Base-by-base conservation (phyloP, 2,888 invertebrate genomes). In the Xestia ashworthii region DNA sequence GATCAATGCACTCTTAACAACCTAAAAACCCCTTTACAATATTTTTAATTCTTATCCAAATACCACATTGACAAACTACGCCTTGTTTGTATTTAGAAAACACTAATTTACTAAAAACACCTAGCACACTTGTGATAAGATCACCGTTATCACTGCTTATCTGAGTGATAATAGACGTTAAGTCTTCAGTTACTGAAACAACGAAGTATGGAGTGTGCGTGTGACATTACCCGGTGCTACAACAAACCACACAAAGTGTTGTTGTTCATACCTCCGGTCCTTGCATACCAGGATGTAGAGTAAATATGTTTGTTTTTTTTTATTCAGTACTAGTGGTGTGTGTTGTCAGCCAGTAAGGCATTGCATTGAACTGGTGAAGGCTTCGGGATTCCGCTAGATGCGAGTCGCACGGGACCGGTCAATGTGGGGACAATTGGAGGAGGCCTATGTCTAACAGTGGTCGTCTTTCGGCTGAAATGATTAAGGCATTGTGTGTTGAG, bases 221-320 rank as follows among this genome's bases (percentile, higher is more conserved):
- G 93, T 84, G 95, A 95, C 77, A 93, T 93, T 80, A 90, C 90
- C 41, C 90, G 91, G 91, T 95, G 94, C 88, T 93, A 90, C 87
- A 80, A 90, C 72, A 92, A 91, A 83, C 91, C 93, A 46, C 90
- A 91, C 80, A 94, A 91, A 92, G 92, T 94, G 86, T 92, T 91
- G 85, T 88, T 94, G 80, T 93, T 85, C 83, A 88, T 94, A 73
- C 93, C 94, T 22, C 91, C 92, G 41, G 85, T 83, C n/a, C 69
- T 79, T 65, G 90, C 89, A 58, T 91, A 90, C 87, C 91, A 93
- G 74, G 89, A 91, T 81, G 81, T 85, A 73, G 92, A 95, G 95
- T 96, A 95, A 93, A 91, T 94, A 92, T 66, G 12, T 50, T 5
- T n/a, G 8, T 50, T 69, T 69, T 55, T 25, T 71, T 38, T 48